Conservation (phyloP, 2,797 vertebrate genomes). For the Phalloptychus januarius region DNA sequence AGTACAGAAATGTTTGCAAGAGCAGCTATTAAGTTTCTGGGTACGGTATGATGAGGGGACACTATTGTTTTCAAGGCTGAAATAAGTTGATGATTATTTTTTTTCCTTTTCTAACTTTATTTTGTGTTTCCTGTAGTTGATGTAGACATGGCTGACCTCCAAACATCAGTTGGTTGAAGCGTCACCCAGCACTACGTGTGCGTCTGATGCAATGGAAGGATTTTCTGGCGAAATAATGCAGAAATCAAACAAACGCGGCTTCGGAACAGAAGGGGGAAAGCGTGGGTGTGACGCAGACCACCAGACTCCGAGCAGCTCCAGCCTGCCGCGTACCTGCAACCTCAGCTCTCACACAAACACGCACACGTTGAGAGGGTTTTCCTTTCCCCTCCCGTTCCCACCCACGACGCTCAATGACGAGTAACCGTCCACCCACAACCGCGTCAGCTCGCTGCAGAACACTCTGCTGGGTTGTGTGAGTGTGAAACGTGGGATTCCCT, state of each 20-base stretch:
- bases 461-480: constrained; percentile 21
- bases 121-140: neutral
- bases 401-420: constrained; percentile 42
- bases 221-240: neutral
- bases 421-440: constrained; percentile 39
- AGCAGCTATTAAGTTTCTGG: neutral
- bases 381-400: neutral
- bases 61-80: neutral
- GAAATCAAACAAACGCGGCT: constrained; percentile 6
- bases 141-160: neutral
- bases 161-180: neutral
- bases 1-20: neutral
- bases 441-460: constrained; percentile 10
- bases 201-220: constrained; percentile 3
- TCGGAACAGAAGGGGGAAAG: constrained; percentile 8
- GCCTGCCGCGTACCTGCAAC: constrained; percentile 4
- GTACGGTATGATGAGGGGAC: neutral
- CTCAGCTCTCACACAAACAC: constrained; percentile 16
- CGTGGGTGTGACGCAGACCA: constrained; percentile 42
- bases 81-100: neutral
- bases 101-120: neutral
- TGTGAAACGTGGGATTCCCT: constrained; percentile 42
- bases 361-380: constrained; percentile 49
- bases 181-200: neutral
- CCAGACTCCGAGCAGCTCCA: constrained; percentile 12